A percentile compares a stretch with the other conserved stretches of the same genome.
Evolutionary conservation across 2,797 vertebrate species (phyloP).

Genomic region (Gorsachius magnificus): DNA sequence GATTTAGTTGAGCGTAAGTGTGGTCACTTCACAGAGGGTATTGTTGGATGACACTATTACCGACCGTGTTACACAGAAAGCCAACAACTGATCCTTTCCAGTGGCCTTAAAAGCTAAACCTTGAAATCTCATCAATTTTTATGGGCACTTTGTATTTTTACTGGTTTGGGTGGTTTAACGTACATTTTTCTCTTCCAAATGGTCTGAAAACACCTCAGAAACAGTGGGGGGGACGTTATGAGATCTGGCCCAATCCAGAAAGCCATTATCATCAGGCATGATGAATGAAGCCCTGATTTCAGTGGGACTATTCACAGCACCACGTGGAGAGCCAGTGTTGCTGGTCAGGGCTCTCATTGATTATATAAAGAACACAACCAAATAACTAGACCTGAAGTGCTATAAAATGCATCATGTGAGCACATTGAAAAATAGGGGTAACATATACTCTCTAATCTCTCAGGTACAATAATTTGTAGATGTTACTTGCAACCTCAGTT

Average conservation of each 20-base stretch:
- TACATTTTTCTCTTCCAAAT: background rate
- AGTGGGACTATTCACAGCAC: background rate
- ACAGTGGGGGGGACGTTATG: fast-evolving
- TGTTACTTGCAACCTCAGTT: background rate
- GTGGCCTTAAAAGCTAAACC: background rate
- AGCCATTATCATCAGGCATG: background rate
- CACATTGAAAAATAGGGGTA: background rate
- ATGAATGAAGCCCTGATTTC: background rate
- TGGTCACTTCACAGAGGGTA: background rate
- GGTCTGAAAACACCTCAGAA: background rate
- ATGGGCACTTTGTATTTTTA: background rate
- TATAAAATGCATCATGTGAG: background rate
- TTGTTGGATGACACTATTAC: background rate
- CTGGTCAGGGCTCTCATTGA: background rate
- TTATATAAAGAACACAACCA: background rate
- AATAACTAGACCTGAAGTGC: background rate
- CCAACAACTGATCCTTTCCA: background rate
- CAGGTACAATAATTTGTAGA: background rate
- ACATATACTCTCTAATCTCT: background rate
- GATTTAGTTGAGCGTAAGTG: background rate
- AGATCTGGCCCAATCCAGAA: background rate
- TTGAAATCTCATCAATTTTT: background rate
- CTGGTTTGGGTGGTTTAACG: background rate
- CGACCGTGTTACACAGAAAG: background rate
- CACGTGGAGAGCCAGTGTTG: background rate